Conservation (phyloP, 2,113 vertebrate genomes). For the Raja brachyura region DNA sequence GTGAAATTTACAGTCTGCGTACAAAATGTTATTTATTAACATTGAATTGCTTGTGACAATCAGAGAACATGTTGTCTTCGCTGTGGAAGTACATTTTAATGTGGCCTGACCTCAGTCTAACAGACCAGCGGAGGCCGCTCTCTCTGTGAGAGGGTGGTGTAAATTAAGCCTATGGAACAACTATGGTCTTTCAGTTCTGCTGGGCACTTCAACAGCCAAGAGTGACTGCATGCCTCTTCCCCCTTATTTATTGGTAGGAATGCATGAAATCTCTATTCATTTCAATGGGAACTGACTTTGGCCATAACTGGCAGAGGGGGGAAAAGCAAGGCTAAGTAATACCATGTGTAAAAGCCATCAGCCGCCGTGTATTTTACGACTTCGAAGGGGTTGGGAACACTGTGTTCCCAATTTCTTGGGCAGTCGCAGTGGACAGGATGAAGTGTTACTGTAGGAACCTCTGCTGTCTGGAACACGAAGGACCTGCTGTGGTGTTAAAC, state of each 20-base stretch:
- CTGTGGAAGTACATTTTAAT: background rate
- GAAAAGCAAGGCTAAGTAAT: background rate
- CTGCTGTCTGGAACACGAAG: background rate
- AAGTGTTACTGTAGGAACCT: background rate
- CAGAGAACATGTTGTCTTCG: background rate
- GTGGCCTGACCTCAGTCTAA: background rate
- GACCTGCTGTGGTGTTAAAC: slow-evolving; percentile 4
- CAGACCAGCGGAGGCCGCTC: background rate
- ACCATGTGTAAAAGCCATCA: slow-evolving; percentile 6
- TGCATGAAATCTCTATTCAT: background rate
- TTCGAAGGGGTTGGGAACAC: background rate
- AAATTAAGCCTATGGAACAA: background rate
- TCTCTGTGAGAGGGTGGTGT: background rate
- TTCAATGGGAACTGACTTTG: slow-evolving; percentile 3
- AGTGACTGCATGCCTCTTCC: background rate
- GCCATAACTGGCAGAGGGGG: background rate
- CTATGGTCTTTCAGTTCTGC: background rate
- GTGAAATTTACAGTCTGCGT: background rate
- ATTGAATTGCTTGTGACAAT: background rate
- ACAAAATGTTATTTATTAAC: background rate
- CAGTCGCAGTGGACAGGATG: background rate
- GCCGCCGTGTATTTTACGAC: background rate
- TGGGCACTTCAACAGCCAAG: background rate
- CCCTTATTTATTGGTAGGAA: background rate
- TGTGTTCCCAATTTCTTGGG: background rate